A percentile compares a stretch with the other conserved stretches of the same genome.
These are phyloP conservation scores for Cavia aperea DNA, from an alignment of 2,113 vertebrate species.

Conservation along the genomic window DNA sequence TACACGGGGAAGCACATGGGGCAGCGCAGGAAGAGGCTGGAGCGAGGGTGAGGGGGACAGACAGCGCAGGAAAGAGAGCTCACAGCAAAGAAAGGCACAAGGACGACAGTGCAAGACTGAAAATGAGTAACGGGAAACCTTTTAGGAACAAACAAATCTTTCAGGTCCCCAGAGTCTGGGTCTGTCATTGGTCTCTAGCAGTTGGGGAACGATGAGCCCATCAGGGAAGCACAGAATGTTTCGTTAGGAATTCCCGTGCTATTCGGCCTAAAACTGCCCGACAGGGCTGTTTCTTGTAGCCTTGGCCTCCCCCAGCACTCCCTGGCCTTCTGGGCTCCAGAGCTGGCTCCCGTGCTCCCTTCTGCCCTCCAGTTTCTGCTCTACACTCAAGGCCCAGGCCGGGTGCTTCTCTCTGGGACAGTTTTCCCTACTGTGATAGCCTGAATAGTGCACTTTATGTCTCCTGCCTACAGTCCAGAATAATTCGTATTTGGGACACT, in stretches of 20 bases:
- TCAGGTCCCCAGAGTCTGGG: neutral
- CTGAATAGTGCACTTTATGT: neutral
- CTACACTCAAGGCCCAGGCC: neutral
- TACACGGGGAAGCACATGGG: accelerated
- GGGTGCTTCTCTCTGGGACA: neutral
- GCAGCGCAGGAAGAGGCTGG: neutral
- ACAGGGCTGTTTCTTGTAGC: neutral
- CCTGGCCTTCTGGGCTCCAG: neutral
- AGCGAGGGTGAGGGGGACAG: neutral
- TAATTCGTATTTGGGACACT: neutral
- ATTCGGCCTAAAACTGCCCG: neutral
- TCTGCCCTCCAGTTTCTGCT: neutral
- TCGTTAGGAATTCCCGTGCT: neutral
- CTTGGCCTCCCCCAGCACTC: too few relatives aligned
- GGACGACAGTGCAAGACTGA: neutral
- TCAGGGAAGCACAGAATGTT: neutral
- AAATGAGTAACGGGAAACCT: neutral
- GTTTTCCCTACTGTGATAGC: neutral
- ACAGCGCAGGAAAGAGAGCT: neutral
- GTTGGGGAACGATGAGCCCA: neutral
- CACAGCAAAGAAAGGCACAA: neutral
- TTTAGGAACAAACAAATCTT: neutral
- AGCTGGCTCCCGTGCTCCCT: neutral
- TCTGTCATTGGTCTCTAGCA: neutral
- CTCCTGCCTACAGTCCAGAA: neutral